A percentile compares a stretch with the other conserved stretches of the same genome.
Conservation (phyloP, 2,888 invertebrate genomes). For the Archips xylosteana region DNA sequence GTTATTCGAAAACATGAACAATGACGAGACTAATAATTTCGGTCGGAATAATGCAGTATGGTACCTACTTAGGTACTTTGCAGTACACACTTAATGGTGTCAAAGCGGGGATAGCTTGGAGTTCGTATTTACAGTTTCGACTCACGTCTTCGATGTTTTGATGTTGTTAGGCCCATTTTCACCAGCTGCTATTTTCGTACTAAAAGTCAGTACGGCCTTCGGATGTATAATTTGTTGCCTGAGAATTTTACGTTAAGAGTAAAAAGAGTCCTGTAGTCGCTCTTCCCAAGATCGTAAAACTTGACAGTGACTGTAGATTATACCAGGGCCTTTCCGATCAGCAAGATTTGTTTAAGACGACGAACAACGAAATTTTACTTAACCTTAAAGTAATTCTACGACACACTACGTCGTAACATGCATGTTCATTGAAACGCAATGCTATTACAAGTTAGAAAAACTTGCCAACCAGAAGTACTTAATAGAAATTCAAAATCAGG, state of each 20-base stretch:
- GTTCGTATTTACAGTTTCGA: slow-evolving; percentile 44
- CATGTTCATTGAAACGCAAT: too few species aligned
- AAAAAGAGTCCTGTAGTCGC: too few species aligned
- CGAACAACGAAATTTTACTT: too few species aligned
- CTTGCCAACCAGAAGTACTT: too few species aligned
- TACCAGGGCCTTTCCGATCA: background rate
- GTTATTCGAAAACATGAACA: too few species aligned
- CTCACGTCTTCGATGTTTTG: slow-evolving; percentile 49
- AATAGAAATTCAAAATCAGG: too few species aligned
- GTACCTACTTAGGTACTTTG: background rate
- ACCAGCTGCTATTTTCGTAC: slow-evolving; percentile 44
- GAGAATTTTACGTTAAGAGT: background rate
- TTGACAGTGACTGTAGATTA: background rate
- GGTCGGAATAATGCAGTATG: background rate
- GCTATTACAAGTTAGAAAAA: too few species aligned
- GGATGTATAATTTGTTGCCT: slow-evolving; percentile 10
- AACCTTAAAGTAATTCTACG: too few species aligned
- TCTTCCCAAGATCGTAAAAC: too few species aligned
- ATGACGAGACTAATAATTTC: background rate
- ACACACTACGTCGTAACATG: too few species aligned
- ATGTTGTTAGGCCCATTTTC: slow-evolving; percentile 48
- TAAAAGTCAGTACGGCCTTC: slow-evolving; percentile 8
- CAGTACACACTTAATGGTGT: slow-evolving; percentile 42
- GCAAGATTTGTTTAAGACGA: too few species aligned
- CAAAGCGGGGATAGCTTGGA: slow-evolving; percentile 40